Conservation (phyloP, 2,797 vertebrate species). For the Coranthus polyacanthus region DNA sequence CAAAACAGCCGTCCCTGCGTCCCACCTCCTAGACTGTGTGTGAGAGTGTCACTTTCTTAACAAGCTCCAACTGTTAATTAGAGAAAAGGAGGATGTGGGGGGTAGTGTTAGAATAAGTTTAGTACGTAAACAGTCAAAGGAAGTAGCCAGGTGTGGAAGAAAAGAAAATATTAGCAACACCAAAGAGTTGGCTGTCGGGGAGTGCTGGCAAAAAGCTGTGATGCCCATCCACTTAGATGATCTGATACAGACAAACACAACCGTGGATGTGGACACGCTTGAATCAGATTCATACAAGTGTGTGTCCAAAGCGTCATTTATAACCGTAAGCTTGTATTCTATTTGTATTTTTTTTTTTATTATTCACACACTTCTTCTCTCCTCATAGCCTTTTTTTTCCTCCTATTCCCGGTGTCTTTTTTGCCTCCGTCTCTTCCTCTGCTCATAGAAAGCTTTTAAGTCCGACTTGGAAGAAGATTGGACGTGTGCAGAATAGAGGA, state of each 20-base stretch:
- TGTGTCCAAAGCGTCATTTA: background rate
- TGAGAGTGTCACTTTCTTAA: conserved; percentile 49
- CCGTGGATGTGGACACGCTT: conserved; percentile 26
- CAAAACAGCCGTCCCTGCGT: conserved; percentile 54
- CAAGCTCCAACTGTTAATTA: conserved; percentile 52
- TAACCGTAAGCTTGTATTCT: conserved; percentile 32
- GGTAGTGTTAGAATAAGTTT: conserved; percentile 36
- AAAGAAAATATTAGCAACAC: conserved; percentile 59
- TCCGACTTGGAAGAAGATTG: conserved; percentile 41
- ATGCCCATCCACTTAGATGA: conserved; percentile 59
- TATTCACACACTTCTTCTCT: conserved; percentile 34
- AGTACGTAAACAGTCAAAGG: conserved; percentile 35
- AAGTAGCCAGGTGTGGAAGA: conserved; percentile 59
- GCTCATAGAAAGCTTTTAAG: conserved; percentile 32
- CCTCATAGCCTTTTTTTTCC: conserved; percentile 29
- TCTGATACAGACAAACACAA: conserved; percentile 29
- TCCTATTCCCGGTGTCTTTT: conserved; percentile 26
- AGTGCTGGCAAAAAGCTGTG: conserved; percentile 60
- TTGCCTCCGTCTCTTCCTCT: conserved; percentile 28
- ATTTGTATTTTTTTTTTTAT: conserved; percentile 30
- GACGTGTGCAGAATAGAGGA: conserved; percentile 55
- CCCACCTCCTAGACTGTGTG: conserved; percentile 33
- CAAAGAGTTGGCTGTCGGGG: conserved; percentile 64
- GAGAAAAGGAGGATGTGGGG: conserved; percentile 31
- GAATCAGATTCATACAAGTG: too few species aligned